Conservation (phyloP, 2,113 vertebrate species). For the Phaethon lepturus region DNA sequence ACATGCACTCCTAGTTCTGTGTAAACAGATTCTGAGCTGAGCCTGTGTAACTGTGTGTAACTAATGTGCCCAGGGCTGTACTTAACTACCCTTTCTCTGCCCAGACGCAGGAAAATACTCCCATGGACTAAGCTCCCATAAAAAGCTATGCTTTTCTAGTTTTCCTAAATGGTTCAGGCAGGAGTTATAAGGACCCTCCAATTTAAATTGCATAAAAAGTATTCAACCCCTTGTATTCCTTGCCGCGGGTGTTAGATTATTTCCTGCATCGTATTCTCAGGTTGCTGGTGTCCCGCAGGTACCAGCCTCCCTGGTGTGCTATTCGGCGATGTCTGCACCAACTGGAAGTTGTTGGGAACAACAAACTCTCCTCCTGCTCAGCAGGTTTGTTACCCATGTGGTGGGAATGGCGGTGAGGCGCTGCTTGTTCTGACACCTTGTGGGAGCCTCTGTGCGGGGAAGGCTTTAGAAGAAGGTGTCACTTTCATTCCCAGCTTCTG, state of each 20-base stretch:
- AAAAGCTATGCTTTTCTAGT: not conserved
- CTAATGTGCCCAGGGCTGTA: not conserved
- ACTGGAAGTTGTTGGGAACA: not conserved
- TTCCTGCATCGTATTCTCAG: not conserved
- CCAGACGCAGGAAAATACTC: not conserved
- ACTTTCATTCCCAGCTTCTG: not conserved
- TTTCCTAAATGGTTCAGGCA: not conserved
- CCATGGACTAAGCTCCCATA: not conserved
- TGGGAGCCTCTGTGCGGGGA: not conserved
- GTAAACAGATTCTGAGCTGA: not conserved
- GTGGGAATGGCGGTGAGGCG: not conserved
- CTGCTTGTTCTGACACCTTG: not conserved
- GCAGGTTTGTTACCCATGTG: not conserved
- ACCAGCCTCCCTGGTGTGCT: not conserved
- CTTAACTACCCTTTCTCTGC: not conserved
- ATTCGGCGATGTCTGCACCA: not conserved
- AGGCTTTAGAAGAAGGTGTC: not conserved
- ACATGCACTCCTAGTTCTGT: not conserved
- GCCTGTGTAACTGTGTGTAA: not conserved
- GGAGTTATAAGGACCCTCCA: not conserved
- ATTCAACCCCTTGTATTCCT: not conserved
- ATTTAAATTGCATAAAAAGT: not conserved
- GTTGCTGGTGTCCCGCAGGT: not conserved
- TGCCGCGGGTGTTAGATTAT: not conserved
- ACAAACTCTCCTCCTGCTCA: not conserved